Percentiles rank a stretch among this genome's conserved stretches.
Evolutionary conservation across 2,888 invertebrate species (phyloP).

Genomic region (Rhorus exstirpatorius): DNA sequence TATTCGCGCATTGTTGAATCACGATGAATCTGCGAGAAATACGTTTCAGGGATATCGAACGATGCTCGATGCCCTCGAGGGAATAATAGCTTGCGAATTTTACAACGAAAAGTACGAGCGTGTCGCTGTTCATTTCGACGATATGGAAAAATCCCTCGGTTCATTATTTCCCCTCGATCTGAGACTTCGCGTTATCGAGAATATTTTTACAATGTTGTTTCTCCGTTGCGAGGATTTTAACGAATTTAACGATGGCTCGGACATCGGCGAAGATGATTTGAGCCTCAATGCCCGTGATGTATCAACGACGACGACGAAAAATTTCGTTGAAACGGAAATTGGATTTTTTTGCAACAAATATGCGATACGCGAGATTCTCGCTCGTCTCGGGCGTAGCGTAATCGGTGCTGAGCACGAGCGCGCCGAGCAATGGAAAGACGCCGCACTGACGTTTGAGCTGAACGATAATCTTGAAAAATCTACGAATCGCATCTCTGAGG

Average conservation of each 20-base stretch:
- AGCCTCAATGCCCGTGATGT: slow-evolving; percentile 79
- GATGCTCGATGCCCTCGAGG: slow-evolving; percentile 78
- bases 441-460: slow-evolving; percentile 66
- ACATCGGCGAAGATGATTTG: slow-evolving; percentile 87
- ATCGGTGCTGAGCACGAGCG: slow-evolving; percentile 85
- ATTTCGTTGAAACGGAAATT: slow-evolving; percentile 79
- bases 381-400: slow-evolving; percentile 88
- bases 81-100: slow-evolving; percentile 75
- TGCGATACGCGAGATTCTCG: slow-evolving; percentile 88
- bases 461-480: slow-evolving; percentile 73
- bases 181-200: slow-evolving; percentile 89
- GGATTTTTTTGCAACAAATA: slow-evolving; percentile 89
- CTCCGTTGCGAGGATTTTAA: slow-evolving; percentile 89
- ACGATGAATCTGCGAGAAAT: slow-evolving; percentile 69
- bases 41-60: slow-evolving; percentile 78
- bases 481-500: slow-evolving; percentile 82
- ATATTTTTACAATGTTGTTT: slow-evolving; percentile 91
- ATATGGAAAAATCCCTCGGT: slow-evolving; percentile 75
- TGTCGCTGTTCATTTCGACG: slow-evolving; percentile 71
- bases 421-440: slow-evolving; percentile 78
- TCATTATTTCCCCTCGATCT: slow-evolving; percentile 75
- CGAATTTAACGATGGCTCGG: slow-evolving; percentile 81
- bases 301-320: slow-evolving; percentile 75
- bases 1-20: slow-evolving; percentile 75
- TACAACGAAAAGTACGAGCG: slow-evolving; percentile 69